These are phyloP conservation scores for Oithona nana DNA, from an alignment of 2,888 invertebrate genomes.

Conservation along the genomic window DNA sequence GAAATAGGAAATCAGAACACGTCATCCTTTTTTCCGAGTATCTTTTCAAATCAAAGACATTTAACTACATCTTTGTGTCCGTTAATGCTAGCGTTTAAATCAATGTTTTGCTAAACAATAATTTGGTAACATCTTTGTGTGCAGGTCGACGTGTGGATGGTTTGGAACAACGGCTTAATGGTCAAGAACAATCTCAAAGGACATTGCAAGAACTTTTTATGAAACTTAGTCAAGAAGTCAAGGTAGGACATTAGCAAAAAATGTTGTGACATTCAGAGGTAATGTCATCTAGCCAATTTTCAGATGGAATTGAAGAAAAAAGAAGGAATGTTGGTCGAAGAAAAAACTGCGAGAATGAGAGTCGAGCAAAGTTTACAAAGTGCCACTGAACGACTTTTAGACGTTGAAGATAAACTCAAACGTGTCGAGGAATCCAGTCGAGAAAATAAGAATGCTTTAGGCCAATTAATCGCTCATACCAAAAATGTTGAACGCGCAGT, in stretches of 20 bases:
- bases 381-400: neutral
- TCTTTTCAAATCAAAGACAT: no score
- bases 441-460: constrained; percentile 13
- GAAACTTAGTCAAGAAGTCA: constrained; percentile 22
- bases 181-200: constrained; percentile 21
- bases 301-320: constrained; percentile 21
- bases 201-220: constrained; percentile 22
- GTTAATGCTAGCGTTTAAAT: neutral
- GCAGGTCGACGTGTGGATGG: constrained; percentile 20
- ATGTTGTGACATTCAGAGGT: neutral
- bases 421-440: neutral
- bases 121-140: neutral
- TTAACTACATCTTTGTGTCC: no score
- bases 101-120: neutral
- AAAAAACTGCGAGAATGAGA: constrained; percentile 19
- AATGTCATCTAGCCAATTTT: neutral
- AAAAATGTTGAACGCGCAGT: constrained; percentile 19
- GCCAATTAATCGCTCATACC: constrained; percentile 15
- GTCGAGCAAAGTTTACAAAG: constrained; percentile 18
- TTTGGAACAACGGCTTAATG: constrained; percentile 21
- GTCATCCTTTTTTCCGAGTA: no score
- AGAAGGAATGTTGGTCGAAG: constrained; percentile 20
- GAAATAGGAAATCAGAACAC: no score
- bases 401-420: constrained; percentile 11
- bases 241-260: constrained; percentile 15